Evolutionary conservation across 2,113 vertebrate genomes (phyloP).

Genomic region (Origma solitaria): DNA sequence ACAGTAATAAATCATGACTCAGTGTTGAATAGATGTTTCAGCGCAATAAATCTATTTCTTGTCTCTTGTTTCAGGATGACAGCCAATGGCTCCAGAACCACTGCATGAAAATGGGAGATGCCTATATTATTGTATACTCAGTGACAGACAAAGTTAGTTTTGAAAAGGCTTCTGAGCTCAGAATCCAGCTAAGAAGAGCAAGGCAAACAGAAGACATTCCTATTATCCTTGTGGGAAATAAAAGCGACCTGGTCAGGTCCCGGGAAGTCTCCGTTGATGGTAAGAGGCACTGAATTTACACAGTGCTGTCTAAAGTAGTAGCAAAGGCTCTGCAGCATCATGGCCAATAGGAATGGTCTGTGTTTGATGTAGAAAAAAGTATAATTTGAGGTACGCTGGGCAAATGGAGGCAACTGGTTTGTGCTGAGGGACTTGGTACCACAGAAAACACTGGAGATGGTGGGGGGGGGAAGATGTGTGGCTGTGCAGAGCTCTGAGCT

Average conservation of each 20-base stretch:
- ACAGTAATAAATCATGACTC: not conserved
- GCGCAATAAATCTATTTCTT: not conserved
- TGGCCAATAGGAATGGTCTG: not conserved
- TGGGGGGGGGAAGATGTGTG: not conserved
- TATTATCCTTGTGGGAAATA: constrained; percentile 98
- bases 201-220: constrained; percentile 95
- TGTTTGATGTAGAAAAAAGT: not conserved
- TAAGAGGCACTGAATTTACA: constrained; percentile 65
- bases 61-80: constrained; percentile 79
- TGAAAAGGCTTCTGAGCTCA: constrained; percentile 94
- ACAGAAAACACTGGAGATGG: not conserved
- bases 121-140: constrained; percentile 97
- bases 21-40: not conserved
- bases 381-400: not conserved
- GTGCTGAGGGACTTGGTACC: not conserved
- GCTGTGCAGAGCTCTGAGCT: not conserved
- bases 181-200: constrained; percentile 92
- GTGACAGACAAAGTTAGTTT: constrained; percentile 98
- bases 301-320: not conserved
- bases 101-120: constrained; percentile 98
- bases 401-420: not conserved
- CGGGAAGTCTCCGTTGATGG: constrained; percentile 95
- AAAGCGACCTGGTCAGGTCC: constrained; percentile 95
- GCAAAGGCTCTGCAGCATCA: not conserved
- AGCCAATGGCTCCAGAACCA: constrained; percentile 91